A percentile compares a stretch with the other conserved stretches of the same genome.
Evolutionary conservation across 2,113 vertebrate species (phyloP).

Genomic region (Sylvicapra grimmia): DNA sequence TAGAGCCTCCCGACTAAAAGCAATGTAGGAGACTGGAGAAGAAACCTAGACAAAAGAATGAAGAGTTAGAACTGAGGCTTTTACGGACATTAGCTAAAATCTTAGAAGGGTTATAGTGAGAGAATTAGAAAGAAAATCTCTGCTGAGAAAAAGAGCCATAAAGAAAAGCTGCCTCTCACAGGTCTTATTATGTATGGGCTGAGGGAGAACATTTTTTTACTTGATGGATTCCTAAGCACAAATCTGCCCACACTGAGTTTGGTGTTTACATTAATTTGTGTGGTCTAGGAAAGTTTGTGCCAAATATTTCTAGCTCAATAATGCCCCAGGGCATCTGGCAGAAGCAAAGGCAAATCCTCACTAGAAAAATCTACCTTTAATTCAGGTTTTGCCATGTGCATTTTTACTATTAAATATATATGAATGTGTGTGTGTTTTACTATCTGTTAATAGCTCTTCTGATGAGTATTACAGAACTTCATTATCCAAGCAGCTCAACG

Average conservation of each 20-base stretch:
- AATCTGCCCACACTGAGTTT: neutral
- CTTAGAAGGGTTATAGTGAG: neutral
- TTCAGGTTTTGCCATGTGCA: neutral
- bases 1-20: neutral
- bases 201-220: neutral
- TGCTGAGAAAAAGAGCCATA: neutral
- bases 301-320: neutral
- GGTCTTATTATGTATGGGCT: neutral
- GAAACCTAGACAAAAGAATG: neutral
- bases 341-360: conserved; percentile 16
- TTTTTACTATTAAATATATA: conserved; percentile 9
- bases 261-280: neutral
- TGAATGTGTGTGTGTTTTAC: neutral
- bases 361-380: conserved; percentile 10
- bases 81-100: neutral
- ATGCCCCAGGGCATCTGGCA: neutral
- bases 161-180: neutral
- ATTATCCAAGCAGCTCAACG: neutral
- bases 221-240: neutral
- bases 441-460: conserved; percentile 17
- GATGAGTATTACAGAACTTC: conserved; percentile 28
- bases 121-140: neutral
- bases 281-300: conserved; percentile 6
- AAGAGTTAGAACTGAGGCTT: neutral
- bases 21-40: neutral